phyloP scores from a whole-genome alignment of 2,797 vertebrate genomes.

The Bradypodion ventrale region DNA sequence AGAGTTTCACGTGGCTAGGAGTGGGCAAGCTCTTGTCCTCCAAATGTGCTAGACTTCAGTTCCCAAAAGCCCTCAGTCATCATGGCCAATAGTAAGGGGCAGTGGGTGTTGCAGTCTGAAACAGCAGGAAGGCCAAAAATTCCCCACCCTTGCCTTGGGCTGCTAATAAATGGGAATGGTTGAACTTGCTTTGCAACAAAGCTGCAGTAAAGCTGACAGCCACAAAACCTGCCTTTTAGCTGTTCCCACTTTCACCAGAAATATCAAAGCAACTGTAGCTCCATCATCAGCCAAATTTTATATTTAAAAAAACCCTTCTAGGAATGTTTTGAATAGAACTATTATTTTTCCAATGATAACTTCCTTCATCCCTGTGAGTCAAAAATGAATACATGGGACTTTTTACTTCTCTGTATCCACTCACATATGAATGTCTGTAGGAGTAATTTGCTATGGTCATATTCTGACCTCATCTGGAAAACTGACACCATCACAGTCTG shows the following conservation, averaged over 20 bases:
- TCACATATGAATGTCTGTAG: slow-evolving; percentile 29
- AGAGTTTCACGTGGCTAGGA: not conserved
- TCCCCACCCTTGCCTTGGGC: not conserved
- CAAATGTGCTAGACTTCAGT: not conserved
- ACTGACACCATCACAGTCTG: not conserved
- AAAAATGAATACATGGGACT: slow-evolving; percentile 46
- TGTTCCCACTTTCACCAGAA: not conserved
- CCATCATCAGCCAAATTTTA: not conserved
- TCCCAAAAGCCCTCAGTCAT: too few relatives aligned
- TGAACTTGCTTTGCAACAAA: not conserved
- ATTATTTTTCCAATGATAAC: slow-evolving; percentile 17
- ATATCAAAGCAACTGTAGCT: not conserved
- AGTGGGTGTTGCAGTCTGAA: not conserved
- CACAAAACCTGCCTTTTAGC: not conserved
- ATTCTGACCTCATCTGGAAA: slow-evolving; percentile 44
- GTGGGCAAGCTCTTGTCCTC: not conserved
- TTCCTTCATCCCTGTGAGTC: slow-evolving; percentile 62
- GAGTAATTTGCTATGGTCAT: slow-evolving; percentile 45
- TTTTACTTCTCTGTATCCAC: not conserved
- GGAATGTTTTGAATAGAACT: not conserved
- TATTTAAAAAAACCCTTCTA: not conserved
- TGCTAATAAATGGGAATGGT: not conserved
- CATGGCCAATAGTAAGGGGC: not conserved
- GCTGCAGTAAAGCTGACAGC: not conserved
- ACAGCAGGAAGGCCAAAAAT: not conserved